These are phyloP conservation scores for Dasypogon diadema DNA, from an alignment of 2,888 invertebrate species.

Conservation along the genomic window DNA sequence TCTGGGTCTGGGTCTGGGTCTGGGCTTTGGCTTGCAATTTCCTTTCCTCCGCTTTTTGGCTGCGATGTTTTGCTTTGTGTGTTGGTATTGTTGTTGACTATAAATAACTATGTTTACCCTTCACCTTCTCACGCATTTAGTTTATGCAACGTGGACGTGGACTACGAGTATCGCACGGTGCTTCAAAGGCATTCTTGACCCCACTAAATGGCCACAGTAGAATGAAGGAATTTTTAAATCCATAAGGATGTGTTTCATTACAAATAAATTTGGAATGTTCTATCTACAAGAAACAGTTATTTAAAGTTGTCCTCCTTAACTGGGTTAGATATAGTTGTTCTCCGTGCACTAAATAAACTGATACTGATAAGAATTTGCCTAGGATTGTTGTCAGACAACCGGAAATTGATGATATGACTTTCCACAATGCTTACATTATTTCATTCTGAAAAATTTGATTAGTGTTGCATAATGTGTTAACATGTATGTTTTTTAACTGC, in stretches of 20 bases:
- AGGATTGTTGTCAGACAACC: slow-evolving; percentile 6
- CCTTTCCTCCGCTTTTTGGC: neutral
- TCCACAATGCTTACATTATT: no score
- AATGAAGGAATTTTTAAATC: neutral
- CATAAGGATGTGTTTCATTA: no score
- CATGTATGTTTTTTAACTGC: no score
- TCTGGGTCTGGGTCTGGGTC: neutral
- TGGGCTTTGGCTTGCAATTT: no score
- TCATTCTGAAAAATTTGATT: no score
- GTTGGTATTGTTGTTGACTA: slow-evolving; percentile 27
- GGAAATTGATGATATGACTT: slow-evolving; percentile 33
- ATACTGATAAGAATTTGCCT: neutral
- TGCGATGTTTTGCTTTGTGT: neutral
- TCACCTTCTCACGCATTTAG: slow-evolving; percentile 21
- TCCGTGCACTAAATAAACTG: slow-evolving; percentile 13
- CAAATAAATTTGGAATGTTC: neutral
- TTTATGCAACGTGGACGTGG: slow-evolving; percentile 4
- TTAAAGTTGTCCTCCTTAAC: neutral
- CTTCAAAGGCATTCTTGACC: slow-evolving; percentile 29
- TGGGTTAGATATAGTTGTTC: neutral
- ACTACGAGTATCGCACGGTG: slow-evolving; percentile 14
- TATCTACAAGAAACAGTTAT: neutral
- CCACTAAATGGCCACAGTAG: slow-evolving; percentile 5
- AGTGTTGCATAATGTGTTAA: no score
- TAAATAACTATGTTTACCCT: slow-evolving; percentile 44